Conservation (phyloP, 2,888 invertebrate genomes). For the Drosophila macrothrix region DNA sequence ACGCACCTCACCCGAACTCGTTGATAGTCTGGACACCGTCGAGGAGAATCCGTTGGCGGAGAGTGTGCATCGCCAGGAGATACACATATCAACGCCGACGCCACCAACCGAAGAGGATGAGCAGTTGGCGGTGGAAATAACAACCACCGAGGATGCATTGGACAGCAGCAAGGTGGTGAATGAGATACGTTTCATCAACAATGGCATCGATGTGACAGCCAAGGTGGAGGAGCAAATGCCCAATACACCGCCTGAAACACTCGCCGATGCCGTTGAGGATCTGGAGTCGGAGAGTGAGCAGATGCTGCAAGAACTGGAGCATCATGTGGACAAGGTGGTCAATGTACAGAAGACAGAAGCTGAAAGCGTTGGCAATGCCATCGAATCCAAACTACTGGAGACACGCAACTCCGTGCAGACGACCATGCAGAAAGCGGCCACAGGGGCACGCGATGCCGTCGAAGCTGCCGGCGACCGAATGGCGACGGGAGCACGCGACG, state of each 20-base stretch:
- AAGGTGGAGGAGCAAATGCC: conserved; percentile 76
- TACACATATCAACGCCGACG: conserved; percentile 69
- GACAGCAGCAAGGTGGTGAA: conserved; percentile 81
- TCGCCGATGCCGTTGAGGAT: conserved; percentile 57
- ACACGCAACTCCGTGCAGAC: conserved; percentile 58
- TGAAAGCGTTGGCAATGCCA: conserved; percentile 32
- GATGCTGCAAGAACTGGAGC: conserved; percentile 46
- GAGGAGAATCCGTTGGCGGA: conserved; percentile 53
- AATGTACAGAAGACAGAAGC: conserved; percentile 47
- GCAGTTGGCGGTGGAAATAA: conserved; percentile 82
- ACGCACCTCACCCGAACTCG: conserved; percentile 74
- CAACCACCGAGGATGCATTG: conserved; percentile 77
- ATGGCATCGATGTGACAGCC: conserved; percentile 84
- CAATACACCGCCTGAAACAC: conserved; percentile 47
- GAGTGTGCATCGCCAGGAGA: conserved; percentile 25
- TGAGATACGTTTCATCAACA: conserved; percentile 85
- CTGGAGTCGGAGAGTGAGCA: conserved; percentile 61
- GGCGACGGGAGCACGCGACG: conserved; percentile 59
- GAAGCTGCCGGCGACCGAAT: conserved; percentile 54
- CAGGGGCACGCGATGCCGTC: conserved; percentile 54
- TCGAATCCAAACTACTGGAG: conserved; percentile 52
- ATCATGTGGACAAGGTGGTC: conserved; percentile 59
- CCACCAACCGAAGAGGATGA: conserved; percentile 83
- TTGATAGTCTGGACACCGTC: conserved; percentile 79
- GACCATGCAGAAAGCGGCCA: conserved; percentile 60